Conservation (phyloP, 1,140 invertebrate genomes). For the Drosophila seguyi region DNA sequence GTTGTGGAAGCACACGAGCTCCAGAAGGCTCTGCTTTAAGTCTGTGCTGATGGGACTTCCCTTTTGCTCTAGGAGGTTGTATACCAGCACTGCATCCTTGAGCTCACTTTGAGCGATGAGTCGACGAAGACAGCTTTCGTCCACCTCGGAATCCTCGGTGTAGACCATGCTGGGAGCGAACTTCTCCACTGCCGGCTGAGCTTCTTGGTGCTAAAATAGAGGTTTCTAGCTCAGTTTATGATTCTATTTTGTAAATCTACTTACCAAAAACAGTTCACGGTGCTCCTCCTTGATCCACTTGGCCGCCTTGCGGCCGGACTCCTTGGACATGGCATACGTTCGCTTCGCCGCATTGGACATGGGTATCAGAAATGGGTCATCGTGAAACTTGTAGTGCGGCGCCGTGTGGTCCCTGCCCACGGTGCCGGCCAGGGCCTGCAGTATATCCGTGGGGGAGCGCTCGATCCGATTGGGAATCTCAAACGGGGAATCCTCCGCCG, state of each 20-base stretch:
- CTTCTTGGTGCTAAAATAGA: constrained; percentile 85
- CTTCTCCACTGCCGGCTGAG: constrained; percentile 87
- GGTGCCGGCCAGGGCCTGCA: constrained; percentile 91
- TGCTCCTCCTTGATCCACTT: constrained; percentile 92
- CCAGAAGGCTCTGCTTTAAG: constrained; percentile 90
- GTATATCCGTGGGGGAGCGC: constrained; percentile 92
- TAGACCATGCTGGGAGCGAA: constrained; percentile 90
- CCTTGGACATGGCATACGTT: constrained; percentile 91
- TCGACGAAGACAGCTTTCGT: constrained; percentile 86
- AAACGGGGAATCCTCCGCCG: constrained; percentile 61
- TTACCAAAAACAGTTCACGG: constrained; percentile 88
- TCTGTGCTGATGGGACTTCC: constrained; percentile 87
- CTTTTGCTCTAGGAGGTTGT: constrained; percentile 89
- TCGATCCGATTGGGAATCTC: constrained; percentile 89
- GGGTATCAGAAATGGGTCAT: constrained; percentile 96
- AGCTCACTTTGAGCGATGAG: constrained; percentile 89
- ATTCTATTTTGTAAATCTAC: neutral
- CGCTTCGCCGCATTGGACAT: constrained; percentile 90
- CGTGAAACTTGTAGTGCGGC: constrained; percentile 94
- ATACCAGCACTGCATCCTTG: constrained; percentile 90
- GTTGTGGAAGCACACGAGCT: constrained; percentile 94
- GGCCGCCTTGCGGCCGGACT: constrained; percentile 94
- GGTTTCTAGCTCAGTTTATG: neutral
- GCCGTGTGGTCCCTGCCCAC: constrained; percentile 91
- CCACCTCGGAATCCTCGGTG: constrained; percentile 89